Conservation (phyloP, 37 sponge, comb jelly and placozoan species). For the Aplysina aerophoba region DNA sequence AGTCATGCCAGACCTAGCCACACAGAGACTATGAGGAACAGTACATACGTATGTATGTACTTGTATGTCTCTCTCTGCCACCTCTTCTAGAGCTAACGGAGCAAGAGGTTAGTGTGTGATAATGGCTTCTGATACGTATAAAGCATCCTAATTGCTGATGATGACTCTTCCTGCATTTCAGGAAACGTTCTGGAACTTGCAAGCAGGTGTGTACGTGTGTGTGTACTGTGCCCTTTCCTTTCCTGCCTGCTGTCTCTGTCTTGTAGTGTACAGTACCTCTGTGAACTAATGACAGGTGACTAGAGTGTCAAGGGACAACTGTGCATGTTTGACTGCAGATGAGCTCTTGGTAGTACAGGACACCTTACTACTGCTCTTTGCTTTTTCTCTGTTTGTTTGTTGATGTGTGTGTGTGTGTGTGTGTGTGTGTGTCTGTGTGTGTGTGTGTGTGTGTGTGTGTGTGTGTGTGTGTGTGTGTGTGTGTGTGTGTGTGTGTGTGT, state of each 20-base stretch:
- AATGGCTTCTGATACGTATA: background rate
- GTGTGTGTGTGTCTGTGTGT: slow-evolving; percentile 32
- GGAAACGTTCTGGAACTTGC: slow-evolving; percentile 86
- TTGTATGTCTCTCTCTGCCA: background rate
- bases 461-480: slow-evolving; percentile 27
- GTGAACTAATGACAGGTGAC: no score
- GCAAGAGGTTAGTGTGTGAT: slow-evolving; percentile 61
- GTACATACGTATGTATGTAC: slow-evolving; percentile 4
- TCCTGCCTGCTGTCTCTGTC: no score
- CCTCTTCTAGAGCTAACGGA: slow-evolving; percentile 72
- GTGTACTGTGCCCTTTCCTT: background rate
- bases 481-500: slow-evolving; percentile 29
- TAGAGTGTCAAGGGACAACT: no score
- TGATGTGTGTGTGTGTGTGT: no score
- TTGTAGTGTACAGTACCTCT: no score
- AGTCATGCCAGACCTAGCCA: background rate
- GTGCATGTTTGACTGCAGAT: no score
- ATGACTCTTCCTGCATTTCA: slow-evolving; percentile 28
- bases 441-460: slow-evolving; percentile 27
- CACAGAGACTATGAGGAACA: background rate
- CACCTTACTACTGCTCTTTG: no score
- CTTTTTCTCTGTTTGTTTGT: no score
- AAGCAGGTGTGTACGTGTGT: slow-evolving; percentile 58
- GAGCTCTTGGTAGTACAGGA: no score
- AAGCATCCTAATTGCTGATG: no score